These are phyloP conservation scores for Cynocephalus volans DNA, from an alignment of 2,113 vertebrate species.

Conservation along the genomic window DNA sequence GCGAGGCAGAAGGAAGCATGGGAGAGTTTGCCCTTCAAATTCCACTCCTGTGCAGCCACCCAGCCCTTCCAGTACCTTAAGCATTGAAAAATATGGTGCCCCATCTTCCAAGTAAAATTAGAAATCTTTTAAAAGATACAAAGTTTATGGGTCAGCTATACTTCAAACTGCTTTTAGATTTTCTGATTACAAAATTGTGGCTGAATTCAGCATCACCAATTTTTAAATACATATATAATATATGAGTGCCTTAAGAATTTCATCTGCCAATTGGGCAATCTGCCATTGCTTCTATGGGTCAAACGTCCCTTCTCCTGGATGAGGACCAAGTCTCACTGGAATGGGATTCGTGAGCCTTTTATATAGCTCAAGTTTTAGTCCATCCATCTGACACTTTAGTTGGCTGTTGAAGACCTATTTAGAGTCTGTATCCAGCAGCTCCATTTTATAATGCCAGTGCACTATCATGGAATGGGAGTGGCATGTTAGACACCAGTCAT, in stretches of 20 bases:
- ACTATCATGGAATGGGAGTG: not conserved
- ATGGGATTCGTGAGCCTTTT: not conserved
- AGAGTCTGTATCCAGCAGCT: not conserved
- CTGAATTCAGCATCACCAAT: not conserved
- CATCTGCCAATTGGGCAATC: not conserved
- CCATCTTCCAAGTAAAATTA: not conserved
- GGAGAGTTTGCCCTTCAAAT: not conserved
- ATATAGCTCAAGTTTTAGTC: not conserved
- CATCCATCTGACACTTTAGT: no score
- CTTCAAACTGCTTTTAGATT: conserved; percentile 23
- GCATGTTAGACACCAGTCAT: not conserved
- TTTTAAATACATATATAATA: not conserved
- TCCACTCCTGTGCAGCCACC: not conserved
- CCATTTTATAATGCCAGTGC: not conserved
- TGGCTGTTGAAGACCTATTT: not conserved
- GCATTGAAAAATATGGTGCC: not conserved
- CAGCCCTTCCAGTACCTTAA: not conserved
- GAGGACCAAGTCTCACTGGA: not conserved
- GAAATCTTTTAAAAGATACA: conserved; percentile 2
- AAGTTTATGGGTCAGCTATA: not conserved
- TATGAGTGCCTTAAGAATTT: not conserved
- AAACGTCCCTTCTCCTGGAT: not conserved
- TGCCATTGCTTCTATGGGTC: no score
- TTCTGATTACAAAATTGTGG: not conserved
- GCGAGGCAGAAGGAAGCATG: not conserved